Percentiles rank a stretch among this genome's conserved stretches.
Evolutionary conservation across 2,888 invertebrate genomes (phyloP).

Genomic region (Escarpia spicata): DNA sequence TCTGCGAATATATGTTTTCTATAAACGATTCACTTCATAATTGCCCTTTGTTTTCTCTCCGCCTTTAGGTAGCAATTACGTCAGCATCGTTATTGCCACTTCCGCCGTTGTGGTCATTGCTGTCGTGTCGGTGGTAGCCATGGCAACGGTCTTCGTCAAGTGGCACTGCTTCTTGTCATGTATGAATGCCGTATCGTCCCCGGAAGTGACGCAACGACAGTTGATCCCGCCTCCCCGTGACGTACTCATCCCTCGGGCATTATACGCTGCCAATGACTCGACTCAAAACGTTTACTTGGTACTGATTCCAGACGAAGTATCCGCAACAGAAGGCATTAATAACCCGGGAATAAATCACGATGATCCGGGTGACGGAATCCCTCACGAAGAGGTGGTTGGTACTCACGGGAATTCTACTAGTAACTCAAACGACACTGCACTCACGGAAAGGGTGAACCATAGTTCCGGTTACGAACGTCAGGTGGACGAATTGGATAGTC

Average conservation of each 20-base stretch:
- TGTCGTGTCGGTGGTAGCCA: constrained; percentile 5
- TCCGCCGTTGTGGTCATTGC: neutral
- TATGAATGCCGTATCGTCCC: neutral
- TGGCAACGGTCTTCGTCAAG: constrained; percentile 12
- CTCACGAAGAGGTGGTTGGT: neutral
- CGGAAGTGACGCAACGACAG: neutral
- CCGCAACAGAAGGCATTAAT: neutral
- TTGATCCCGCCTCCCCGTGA: neutral
- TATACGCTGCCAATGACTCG: neutral
- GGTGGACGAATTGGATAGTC: neutral
- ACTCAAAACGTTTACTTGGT: neutral
- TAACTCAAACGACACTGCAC: neutral
- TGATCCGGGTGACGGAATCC: neutral
- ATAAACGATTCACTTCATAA: neutral
- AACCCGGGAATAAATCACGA: neutral
- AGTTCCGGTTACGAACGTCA: neutral
- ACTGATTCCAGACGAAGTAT: neutral
- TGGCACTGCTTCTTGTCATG: neutral
- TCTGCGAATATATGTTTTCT: neutral
- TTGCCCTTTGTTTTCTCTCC: neutral
- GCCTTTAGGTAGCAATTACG: neutral
- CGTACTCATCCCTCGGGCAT: neutral
- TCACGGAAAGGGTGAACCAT: neutral
- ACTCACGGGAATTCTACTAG: neutral
- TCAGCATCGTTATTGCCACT: neutral